These are phyloP conservation scores for Apodemus agrarius DNA, from an alignment of 2,797 vertebrate species.

Conservation along the genomic window DNA sequence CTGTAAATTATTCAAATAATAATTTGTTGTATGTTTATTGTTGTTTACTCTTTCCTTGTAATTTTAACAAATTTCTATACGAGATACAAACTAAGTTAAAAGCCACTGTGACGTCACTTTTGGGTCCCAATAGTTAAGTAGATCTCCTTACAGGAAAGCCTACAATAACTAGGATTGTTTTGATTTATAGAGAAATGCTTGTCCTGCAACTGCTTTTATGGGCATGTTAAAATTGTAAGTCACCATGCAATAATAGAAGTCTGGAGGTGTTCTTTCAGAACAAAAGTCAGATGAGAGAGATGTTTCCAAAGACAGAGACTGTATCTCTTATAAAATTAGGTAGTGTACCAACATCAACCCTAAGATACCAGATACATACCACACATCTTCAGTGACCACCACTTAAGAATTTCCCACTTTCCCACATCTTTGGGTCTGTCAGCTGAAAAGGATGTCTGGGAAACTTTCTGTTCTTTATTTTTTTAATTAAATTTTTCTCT, in stretches of 20 bases:
- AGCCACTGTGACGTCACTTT: neutral
- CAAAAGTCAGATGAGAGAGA: neutral
- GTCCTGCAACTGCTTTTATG: neutral
- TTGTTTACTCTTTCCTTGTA: conserved; percentile 7
- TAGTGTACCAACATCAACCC: neutral
- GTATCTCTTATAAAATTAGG: neutral
- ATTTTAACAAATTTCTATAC: conserved; percentile 44
- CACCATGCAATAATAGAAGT: neutral
- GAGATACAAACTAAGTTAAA: neutral
- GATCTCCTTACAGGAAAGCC: neutral
- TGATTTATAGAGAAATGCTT: conserved; percentile 14
- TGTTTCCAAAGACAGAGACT: neutral
- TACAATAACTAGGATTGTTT: neutral
- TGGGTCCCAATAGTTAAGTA: neutral
- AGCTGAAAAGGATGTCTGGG: neutral
- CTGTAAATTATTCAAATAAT: conserved; percentile 22
- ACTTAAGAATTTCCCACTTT: neutral
- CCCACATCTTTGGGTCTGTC: neutral
- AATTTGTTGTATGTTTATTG: conserved; percentile 6
- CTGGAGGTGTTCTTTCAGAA: neutral
- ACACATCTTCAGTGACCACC: neutral
- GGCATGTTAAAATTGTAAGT: neutral
- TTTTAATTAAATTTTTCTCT: neutral
- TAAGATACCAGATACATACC: neutral
- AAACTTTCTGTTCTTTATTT: neutral